Conservation (phyloP, 2,888 invertebrate genomes). For the Biston stratarius region DNA sequence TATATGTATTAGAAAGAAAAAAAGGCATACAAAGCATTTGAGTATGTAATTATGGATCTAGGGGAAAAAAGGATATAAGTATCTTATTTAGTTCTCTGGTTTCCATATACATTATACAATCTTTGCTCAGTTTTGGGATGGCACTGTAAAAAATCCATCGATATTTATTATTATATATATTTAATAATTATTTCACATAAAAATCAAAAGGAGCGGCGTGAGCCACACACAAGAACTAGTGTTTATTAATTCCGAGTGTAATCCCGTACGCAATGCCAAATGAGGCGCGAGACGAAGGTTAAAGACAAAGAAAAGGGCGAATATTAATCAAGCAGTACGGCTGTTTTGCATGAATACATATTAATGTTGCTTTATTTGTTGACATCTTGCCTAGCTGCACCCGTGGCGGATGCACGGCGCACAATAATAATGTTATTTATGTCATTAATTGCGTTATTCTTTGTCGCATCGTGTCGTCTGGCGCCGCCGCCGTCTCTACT, state of each 20-base stretch:
- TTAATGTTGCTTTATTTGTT: conserved; percentile 25
- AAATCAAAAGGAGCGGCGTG: background rate
- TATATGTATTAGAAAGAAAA: no score
- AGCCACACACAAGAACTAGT: conserved; percentile 12
- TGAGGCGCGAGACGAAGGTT: conserved; percentile 41
- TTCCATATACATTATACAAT: no score
- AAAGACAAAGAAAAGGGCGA: conserved; percentile 42
- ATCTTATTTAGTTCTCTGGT: no score
- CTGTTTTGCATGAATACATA: conserved; percentile 30
- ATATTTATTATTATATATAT: no score
- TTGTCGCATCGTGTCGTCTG: background rate
- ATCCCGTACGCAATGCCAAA: conserved; percentile 42
- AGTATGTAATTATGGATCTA: no score
- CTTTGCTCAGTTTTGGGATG: no score
- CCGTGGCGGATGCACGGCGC: conserved; percentile 1
- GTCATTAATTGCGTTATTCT: conserved; percentile 11
- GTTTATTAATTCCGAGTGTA: conserved; percentile 27
- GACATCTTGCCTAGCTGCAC: conserved; percentile 14
- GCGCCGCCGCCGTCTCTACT: background rate
- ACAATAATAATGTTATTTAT: conserved; percentile 6
- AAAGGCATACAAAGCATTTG: no score
- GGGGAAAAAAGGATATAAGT: no score
- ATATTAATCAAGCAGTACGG: conserved; percentile 34
- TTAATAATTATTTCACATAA: no score
- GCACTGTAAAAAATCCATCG: no score